phyloP scores from a whole-genome alignment of 2,113 vertebrate species.

The Acanthisitta chloris region DNA sequence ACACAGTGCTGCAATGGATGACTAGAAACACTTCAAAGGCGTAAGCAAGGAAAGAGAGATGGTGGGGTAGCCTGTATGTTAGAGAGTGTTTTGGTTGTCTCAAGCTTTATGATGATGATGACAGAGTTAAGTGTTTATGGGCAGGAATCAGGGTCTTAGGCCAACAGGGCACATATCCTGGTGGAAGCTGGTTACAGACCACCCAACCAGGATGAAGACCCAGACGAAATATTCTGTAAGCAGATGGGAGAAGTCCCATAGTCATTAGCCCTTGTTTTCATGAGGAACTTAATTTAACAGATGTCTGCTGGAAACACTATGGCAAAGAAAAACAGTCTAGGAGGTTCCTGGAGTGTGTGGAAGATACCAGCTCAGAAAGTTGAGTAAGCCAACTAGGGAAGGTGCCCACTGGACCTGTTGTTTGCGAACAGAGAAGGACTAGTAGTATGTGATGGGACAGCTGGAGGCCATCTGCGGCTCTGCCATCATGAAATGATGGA shows the following conservation, averaged over 20 bases:
- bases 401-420: neutral
- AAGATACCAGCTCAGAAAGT: rapidly evolving
- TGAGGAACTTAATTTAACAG: neutral
- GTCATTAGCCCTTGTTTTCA: neutral
- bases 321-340: neutral
- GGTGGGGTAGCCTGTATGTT: neutral
- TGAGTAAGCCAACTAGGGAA: rapidly evolving
- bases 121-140: neutral
- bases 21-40: neutral
- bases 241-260: neutral
- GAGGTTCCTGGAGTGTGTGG: neutral
- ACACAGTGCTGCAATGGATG: neutral
- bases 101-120: neutral
- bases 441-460: too few relatives aligned
- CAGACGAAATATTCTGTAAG: neutral
- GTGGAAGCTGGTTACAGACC: neutral
- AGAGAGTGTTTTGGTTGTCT: neutral
- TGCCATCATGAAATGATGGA: neutral
- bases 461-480: neutral
- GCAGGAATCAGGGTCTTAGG: neutral
- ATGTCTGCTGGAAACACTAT: neutral
- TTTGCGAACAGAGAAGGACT: neutral
- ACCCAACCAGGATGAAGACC: neutral
- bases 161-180: neutral
- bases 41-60: neutral